Conservation (phyloP, 2,888 invertebrate species). For the Tenthredo amoena region DNA sequence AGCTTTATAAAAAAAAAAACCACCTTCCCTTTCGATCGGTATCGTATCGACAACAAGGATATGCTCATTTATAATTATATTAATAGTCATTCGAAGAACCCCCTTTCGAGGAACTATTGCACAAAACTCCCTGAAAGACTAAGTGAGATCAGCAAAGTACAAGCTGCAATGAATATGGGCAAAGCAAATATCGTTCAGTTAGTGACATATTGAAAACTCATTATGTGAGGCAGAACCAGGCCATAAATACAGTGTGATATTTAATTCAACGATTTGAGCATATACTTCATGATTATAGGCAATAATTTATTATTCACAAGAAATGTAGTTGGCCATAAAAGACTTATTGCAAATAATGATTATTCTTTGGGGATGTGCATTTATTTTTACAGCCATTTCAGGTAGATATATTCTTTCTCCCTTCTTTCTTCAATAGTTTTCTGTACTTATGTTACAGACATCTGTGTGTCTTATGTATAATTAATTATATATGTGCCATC, state of each 20-base stretch:
- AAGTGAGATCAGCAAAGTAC: too few relatives aligned
- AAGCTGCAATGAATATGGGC: background rate
- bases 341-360: background rate
- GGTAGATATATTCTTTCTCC: background rate
- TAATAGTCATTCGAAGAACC: too few relatives aligned
- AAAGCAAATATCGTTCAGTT: constrained; percentile 7
- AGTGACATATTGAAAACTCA: constrained; percentile 14
- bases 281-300: constrained; percentile 6
- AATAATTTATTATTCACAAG: background rate
- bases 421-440: background rate
- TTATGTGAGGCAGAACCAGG: background rate
- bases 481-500: constrained; percentile 41
- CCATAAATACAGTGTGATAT: constrained; percentile 17
- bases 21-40: background rate
- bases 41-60: background rate
- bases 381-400: background rate
- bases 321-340: background rate
- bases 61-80: background rate
- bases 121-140: too few relatives aligned
- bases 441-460: background rate
- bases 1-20: background rate
- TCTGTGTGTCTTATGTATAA: background rate
- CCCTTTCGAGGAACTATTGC: too few relatives aligned
- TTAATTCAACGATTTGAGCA: constrained; percentile 36
- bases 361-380: background rate